phyloP scores from a whole-genome alignment of 2,113 vertebrate species.

The Pseudonaja textilis region DNA sequence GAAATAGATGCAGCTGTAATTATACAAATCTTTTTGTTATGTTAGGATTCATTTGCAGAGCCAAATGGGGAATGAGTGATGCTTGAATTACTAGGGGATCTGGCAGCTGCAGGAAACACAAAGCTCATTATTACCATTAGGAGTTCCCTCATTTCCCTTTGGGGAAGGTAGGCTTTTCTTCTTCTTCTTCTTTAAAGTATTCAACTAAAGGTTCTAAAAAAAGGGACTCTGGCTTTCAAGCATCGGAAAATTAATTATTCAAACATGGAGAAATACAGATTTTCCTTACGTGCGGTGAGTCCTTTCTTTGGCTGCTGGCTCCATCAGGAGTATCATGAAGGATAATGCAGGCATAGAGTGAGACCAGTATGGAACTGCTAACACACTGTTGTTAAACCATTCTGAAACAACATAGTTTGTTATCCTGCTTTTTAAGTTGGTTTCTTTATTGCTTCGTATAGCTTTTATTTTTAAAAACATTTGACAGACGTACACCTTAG shows the following conservation, averaged over 20 bases:
- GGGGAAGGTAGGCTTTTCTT: background rate
- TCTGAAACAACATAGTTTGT: background rate
- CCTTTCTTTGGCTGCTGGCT: background rate
- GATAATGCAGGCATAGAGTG: background rate
- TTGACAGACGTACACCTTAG: background rate
- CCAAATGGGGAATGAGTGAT: background rate
- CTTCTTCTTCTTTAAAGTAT: background rate
- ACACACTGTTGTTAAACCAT: background rate
- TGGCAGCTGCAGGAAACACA: background rate
- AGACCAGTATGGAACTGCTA: background rate
- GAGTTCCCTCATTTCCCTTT: background rate
- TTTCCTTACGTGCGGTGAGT: background rate
- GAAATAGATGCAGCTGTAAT: constrained; percentile 20
- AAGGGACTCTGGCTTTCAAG: background rate
- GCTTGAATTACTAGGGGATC: constrained; percentile 16
- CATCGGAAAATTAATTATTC: background rate
- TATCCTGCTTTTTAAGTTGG: background rate
- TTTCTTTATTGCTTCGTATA: background rate
- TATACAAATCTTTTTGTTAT: constrained; percentile 31
- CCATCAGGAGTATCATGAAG: background rate
- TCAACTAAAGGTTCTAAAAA: background rate
- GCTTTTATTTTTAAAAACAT: background rate
- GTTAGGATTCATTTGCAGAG: constrained; percentile 8
- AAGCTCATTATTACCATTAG: constrained; percentile 7
- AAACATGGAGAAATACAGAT: background rate